These are phyloP conservation scores for Pristiophorus japonicus DNA, from an alignment of 2,113 vertebrate species.

Conservation along the genomic window DNA sequence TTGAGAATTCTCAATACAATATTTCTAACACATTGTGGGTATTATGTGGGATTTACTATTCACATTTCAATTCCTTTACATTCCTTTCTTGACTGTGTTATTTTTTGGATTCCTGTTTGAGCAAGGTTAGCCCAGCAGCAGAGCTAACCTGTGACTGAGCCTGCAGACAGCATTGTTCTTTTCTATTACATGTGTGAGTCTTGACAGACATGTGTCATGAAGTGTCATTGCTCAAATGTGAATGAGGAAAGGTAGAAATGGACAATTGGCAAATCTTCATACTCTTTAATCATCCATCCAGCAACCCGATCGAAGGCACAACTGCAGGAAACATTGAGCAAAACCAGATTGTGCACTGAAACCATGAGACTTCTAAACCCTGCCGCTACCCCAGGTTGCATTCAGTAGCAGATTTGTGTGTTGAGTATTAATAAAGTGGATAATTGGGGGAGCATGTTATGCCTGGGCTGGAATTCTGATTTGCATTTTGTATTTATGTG, in stretches of 20 bases:
- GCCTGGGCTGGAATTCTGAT: constrained; percentile 13
- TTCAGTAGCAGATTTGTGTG: constrained; percentile 24
- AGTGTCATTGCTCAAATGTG: not conserved
- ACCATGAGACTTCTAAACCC: constrained; percentile 12
- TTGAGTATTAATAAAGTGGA: constrained; percentile 11
- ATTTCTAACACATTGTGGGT: not conserved
- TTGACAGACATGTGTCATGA: not conserved
- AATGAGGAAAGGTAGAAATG: not conserved
- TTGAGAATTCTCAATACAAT: not conserved
- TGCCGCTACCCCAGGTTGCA: constrained; percentile 14
- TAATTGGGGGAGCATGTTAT: constrained; percentile 18
- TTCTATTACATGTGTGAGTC: not conserved
- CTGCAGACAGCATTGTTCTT: no score
- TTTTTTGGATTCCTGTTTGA: not conserved
- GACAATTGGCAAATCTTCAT: not conserved
- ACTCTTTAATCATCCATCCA: constrained; percentile 11
- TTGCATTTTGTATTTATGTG: constrained; percentile 25
- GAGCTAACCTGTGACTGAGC: no score
- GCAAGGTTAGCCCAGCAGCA: not conserved
- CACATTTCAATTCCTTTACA: not conserved
- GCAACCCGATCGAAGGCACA: not conserved
- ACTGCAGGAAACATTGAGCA: constrained; percentile 24
- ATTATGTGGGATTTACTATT: not conserved
- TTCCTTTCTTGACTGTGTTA: not conserved
- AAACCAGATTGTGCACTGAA: constrained; percentile 35